Base-by-base conservation (phyloP, 2,888 invertebrate genomes). In the Embidobia sp. region DNA sequence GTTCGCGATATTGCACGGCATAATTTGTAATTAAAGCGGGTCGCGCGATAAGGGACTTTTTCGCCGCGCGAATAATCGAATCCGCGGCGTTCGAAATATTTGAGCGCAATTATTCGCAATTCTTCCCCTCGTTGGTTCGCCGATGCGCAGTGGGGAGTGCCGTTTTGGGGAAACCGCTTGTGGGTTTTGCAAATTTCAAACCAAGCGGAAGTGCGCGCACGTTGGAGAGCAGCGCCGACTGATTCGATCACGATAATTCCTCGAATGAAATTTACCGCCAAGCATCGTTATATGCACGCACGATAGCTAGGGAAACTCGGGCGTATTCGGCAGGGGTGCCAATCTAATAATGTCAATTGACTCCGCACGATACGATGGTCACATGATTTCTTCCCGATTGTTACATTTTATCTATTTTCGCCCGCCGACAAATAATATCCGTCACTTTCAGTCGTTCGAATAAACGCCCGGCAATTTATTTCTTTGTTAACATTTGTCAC, bases 221-320 rank as follows among this genome's bases (percentile, higher is more conserved):
- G 51, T 27, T 69, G 82, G 81, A 84, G 83, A 82, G 81, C 72
- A 83, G 85, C 79, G 82, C 78, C 79, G 78, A 82, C 85, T 85
- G 89, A 89, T 89, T 89, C 89, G 86, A 89, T 89, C 89, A 88
- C 88, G 89, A 89, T 89, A 89, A 89, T 89, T 88, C 87, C 84
- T 84, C 84, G 86, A 88, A 89, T 89, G 86, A 88, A 88, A 89
- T 89, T 89, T 89, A 88, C 87, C 86, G 85, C 85, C 85, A 85
- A 84, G 84, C 70, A 55, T 73, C 67, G 77, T 77, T 77, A 66
- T 72, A 72, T 72, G 77, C 67, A 73, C 72, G 77, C 77, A 70
- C 72, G 66, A 72, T 72, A 67, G 66, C 77, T 82, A 81, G 84
- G 85, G 84, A 83, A 85, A 84, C 72, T 76, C 81, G 67, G 67